Percentiles rank a stretch among this genome's conserved stretches.
Evolutionary conservation across 1,140 invertebrate genomes (phyloP).

Genomic region (Aphaenogaster rudis): DNA sequence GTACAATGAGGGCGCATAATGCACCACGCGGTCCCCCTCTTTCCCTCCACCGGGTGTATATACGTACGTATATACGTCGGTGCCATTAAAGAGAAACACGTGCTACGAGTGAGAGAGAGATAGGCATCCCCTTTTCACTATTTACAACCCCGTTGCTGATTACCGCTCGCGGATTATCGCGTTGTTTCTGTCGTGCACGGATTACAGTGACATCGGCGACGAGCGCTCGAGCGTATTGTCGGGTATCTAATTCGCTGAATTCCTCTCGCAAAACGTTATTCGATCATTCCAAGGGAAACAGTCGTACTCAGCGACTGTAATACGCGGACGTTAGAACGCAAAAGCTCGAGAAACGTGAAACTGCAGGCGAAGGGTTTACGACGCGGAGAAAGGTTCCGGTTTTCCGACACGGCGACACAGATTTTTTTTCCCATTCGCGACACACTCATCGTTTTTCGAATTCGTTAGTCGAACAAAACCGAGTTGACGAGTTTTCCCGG

Average conservation of each 20-base stretch:
- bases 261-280: slow-evolving; percentile 24
- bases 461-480: slow-evolving; percentile 61
- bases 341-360: slow-evolving; percentile 8
- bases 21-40: slow-evolving; percentile 65
- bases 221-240: slow-evolving; percentile 37
- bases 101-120: slow-evolving; percentile 49
- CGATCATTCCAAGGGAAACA: slow-evolving; percentile 19
- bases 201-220: slow-evolving; percentile 53
- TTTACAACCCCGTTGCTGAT: slow-evolving; percentile 71
- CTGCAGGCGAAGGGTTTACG: background rate
- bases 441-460: slow-evolving; percentile 49
- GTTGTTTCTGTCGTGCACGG: slow-evolving; percentile 53
- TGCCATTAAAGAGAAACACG: slow-evolving; percentile 73
- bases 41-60: background rate
- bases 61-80: slow-evolving; percentile 50
- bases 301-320: background rate
- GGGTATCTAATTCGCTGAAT: slow-evolving; percentile 23
- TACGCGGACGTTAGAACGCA: background rate
- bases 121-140: slow-evolving; percentile 69
- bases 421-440: slow-evolving; percentile 18
- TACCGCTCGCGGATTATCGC: slow-evolving; percentile 61
- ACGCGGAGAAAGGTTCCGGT: background rate
- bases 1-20: slow-evolving; percentile 77
- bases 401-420: background rate
- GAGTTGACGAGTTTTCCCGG: slow-evolving; percentile 56